Evolutionary conservation across 2,888 invertebrate genomes (phyloP).

Genomic region (Noctua pronuba): DNA sequence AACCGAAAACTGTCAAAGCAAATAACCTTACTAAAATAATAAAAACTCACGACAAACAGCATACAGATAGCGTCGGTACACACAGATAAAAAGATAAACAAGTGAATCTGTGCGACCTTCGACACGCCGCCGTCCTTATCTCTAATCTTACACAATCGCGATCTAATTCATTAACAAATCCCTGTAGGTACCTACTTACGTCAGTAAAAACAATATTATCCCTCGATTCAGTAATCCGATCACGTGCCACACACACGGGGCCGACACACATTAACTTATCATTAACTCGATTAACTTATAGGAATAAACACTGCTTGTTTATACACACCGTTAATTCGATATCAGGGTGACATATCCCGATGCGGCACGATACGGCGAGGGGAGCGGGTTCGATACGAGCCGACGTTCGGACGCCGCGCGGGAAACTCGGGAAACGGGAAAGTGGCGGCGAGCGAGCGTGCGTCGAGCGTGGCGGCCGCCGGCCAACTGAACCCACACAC

Average conservation of each 20-base stretch:
- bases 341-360: constrained; percentile 84
- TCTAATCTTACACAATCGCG: constrained; percentile 72
- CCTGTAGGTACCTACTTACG: constrained; percentile 82
- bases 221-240: constrained; percentile 84
- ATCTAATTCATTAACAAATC: constrained; percentile 78
- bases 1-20: constrained; percentile 33
- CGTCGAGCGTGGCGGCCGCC: constrained; percentile 77
- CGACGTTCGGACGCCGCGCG: constrained; percentile 72
- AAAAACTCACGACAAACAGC: constrained; percentile 50
- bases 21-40: constrained; percentile 52
- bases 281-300: constrained; percentile 79
- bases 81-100: constrained; percentile 80
- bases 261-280: constrained; percentile 84
- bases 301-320: constrained; percentile 75
- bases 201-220: constrained; percentile 83
- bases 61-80: constrained; percentile 53
- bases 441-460: constrained; percentile 77
- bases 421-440: constrained; percentile 81
- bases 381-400: constrained; percentile 65
- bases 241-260: constrained; percentile 82
- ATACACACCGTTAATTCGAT: constrained; percentile 83
- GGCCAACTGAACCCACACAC: constrained; percentile 81
- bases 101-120: constrained; percentile 80
- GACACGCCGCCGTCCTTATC: constrained; percentile 73
- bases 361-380: constrained; percentile 72